Percentiles rank a stretch among this genome's conserved stretches.
Evolutionary conservation across 2,113 vertebrate species (phyloP).

Genomic region (Hemiprocne comata): DNA sequence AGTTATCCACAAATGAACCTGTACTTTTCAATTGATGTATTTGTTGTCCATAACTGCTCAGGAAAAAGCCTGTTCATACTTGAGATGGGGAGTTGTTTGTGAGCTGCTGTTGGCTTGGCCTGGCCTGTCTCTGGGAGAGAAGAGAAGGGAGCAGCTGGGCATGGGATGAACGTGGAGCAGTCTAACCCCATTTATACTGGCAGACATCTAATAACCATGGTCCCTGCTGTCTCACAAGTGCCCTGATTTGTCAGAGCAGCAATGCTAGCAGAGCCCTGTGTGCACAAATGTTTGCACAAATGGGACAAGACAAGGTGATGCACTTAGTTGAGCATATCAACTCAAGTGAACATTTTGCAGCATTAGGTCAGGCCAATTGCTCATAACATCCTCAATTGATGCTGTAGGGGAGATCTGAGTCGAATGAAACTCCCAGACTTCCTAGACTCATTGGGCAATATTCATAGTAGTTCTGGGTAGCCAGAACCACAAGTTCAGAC

Average conservation of each 20-base stretch:
- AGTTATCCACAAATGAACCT: not conserved
- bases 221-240: not conserved
- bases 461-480: not conserved
- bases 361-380: not conserved
- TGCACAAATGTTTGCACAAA: not conserved
- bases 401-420: not conserved
- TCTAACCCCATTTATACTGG: constrained; percentile 9
- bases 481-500: not conserved
- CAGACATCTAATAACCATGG: not conserved
- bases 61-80: not conserved
- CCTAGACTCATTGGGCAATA: not conserved
- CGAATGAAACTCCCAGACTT: not conserved
- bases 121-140: not conserved
- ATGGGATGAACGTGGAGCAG: not conserved
- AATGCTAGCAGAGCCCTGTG: not conserved
- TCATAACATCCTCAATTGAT: not conserved
- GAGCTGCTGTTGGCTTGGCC: not conserved
- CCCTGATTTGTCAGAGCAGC: not conserved
- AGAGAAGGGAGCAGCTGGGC: constrained; percentile 4
- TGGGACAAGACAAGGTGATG: not conserved
- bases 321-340: not conserved
- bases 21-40: not conserved
- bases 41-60: not conserved
- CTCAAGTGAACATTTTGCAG: not conserved
- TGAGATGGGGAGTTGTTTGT: not conserved